Evolutionary conservation across 2,113 vertebrate species (phyloP).

Genomic region (Phalacrocorax pelagicus): DNA sequence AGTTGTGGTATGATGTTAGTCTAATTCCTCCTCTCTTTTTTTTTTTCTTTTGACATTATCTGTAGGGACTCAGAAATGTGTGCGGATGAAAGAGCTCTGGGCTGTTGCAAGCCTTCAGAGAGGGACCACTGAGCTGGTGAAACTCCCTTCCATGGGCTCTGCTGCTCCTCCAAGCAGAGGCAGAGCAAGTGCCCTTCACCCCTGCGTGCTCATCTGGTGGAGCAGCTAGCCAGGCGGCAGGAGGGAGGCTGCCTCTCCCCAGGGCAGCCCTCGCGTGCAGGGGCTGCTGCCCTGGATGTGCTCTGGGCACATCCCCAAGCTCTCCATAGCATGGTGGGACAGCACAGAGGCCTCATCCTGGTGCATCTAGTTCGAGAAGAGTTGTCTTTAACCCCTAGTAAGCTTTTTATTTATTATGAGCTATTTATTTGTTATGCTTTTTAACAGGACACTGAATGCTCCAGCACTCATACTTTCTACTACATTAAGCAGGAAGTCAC

Average conservation of each 20-base stretch:
- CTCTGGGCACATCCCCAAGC: neutral
- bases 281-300: neutral
- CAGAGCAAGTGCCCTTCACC: neutral
- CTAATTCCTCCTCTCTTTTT: neutral
- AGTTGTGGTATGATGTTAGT: neutral
- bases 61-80: neutral
- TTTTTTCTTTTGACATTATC: neutral
- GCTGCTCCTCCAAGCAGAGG: neutral
- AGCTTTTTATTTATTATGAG: neutral
- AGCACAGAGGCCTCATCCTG: neutral
- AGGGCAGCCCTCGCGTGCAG: neutral
- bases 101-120: neutral
- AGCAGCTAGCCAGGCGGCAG: neutral
- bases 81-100: neutral
- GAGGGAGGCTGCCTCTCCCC: neutral
- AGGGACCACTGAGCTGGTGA: neutral
- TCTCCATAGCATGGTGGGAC: neutral
- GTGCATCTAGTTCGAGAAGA: neutral
- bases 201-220: fast-evolving
- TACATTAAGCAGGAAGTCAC: neutral
- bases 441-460: neutral
- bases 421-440: neutral
- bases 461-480: neutral
- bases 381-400: neutral
- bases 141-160: neutral